Conservation (phyloP, 2,888 invertebrate genomes). For the Andrena bucephala region DNA sequence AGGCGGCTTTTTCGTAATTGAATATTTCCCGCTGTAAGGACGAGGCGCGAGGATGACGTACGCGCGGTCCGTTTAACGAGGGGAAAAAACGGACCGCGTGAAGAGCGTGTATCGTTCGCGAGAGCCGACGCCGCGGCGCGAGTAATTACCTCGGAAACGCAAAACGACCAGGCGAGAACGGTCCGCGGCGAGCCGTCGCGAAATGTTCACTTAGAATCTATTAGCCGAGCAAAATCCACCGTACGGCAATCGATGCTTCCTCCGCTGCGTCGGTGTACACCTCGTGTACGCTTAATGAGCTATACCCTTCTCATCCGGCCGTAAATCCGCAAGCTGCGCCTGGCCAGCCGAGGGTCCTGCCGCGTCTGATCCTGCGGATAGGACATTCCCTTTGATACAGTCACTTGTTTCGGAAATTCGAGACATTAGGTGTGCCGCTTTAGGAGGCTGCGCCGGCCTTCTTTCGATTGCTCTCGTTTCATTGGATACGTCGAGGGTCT, state of each 20-base stretch:
- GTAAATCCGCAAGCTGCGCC: constrained; percentile 3
- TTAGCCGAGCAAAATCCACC: constrained; percentile 30
- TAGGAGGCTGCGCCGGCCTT: background rate
- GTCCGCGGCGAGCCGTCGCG: background rate
- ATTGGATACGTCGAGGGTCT: too few relatives aligned
- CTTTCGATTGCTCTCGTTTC: too few relatives aligned
- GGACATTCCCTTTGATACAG: constrained; percentile 15
- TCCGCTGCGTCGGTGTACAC: constrained; percentile 17
- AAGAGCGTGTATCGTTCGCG: background rate
- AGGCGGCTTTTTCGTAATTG: constrained; percentile 27
- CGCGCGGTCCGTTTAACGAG: constrained; percentile 21
- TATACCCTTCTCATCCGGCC: constrained; percentile 4
- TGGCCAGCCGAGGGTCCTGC: constrained; percentile 16
- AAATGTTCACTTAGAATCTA: constrained; percentile 39
- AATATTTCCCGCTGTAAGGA: constrained; percentile 26
- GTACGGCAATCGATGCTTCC: constrained; percentile 29
- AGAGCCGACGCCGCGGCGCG: background rate
- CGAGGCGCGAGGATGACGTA: constrained; percentile 27
- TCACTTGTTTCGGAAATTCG: constrained; percentile 12
- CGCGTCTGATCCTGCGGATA: background rate
- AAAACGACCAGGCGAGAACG: constrained; percentile 7
- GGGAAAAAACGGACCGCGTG: constrained; percentile 23
- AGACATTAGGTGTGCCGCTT: background rate
- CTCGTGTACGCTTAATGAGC: constrained; percentile 39
- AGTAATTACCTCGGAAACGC: constrained; percentile 28